phyloP scores from a whole-genome alignment of 2,888 invertebrate genomes.

The Meta bourneti region DNA sequence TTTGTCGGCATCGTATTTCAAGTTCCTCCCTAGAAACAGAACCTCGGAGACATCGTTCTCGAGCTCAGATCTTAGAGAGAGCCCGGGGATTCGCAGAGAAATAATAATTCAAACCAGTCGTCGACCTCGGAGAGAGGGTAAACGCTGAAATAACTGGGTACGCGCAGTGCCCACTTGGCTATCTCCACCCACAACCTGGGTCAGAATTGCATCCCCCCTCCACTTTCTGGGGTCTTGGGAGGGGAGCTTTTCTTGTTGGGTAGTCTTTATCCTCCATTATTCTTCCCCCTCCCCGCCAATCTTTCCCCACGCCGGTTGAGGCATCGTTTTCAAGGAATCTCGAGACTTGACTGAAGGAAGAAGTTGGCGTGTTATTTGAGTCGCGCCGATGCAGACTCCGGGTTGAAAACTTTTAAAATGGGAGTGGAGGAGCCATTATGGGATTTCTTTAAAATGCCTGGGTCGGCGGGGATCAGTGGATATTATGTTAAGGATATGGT shows the following conservation, averaged over 20 bases:
- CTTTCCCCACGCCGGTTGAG: slow-evolving; percentile 40
- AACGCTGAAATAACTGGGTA: slow-evolving; percentile 64
- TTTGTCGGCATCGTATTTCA: background rate
- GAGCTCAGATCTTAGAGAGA: background rate
- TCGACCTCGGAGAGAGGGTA: slow-evolving; percentile 59
- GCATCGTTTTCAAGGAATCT: background rate
- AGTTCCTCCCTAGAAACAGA: background rate
- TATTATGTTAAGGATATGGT: background rate
- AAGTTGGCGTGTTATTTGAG: no score
- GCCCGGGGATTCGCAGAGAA: slow-evolving; percentile 31
- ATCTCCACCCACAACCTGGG: slow-evolving; percentile 74
- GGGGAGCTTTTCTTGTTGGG: slow-evolving; percentile 46
- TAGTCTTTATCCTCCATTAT: slow-evolving; percentile 58
- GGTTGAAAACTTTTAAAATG: background rate
- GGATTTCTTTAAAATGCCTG: background rate
- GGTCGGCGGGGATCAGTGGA: background rate
- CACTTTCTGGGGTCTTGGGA: slow-evolving; percentile 20
- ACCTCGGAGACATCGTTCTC: background rate
- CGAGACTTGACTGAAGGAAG: no score
- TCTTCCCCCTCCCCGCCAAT: slow-evolving; percentile 1
- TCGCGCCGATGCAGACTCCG: no score
- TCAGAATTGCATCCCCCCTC: background rate
- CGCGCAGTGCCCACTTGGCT: slow-evolving; percentile 59
- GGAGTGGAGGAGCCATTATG: background rate
- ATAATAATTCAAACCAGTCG: slow-evolving; percentile 66